These are phyloP conservation scores for Bombus impatiens DNA, from an alignment of 1,140 invertebrate species.

Conservation along the genomic window DNA sequence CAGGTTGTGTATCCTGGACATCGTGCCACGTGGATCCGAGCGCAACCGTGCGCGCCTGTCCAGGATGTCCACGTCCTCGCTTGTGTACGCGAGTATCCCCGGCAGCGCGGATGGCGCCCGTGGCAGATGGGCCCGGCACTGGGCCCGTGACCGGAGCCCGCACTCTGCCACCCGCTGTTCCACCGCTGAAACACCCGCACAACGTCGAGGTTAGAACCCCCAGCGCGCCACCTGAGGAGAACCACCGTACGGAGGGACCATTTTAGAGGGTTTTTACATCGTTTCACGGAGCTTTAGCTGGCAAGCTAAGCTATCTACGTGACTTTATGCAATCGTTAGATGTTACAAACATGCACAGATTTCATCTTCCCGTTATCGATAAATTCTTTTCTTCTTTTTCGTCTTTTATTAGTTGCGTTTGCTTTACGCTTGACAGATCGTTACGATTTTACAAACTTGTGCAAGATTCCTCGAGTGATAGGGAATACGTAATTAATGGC, in stretches of 20 bases:
- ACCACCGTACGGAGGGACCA: conserved; percentile 73
- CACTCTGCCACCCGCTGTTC: conserved; percentile 76
- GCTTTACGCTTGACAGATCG: not conserved
- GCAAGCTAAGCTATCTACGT: not conserved
- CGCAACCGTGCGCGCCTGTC: conserved; percentile 80
- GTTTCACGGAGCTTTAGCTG: not conserved
- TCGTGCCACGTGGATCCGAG: conserved; percentile 80
- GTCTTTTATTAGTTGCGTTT: not conserved
- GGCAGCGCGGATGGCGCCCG: conserved; percentile 55
- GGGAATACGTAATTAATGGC: not conserved
- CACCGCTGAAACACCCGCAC: conserved; percentile 82
- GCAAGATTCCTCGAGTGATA: not conserved
- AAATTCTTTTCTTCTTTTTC: not conserved
- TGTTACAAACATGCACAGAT: not conserved
- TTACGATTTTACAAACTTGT: not conserved
- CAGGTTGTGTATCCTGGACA: conserved; percentile 82
- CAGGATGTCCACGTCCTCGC: conserved; percentile 83
- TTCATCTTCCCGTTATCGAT: not conserved
- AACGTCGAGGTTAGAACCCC: conserved; percentile 82
- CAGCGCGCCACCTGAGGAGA: conserved; percentile 81
- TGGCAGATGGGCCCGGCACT: conserved; percentile 62
- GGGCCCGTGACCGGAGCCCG: conserved; percentile 73
- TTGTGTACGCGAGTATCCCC: conserved; percentile 82
- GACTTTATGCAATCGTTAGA: not conserved
- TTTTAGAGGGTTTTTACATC: conserved; percentile 69